A percentile compares a stretch with the other conserved stretches of the same genome.
phyloP scores from a whole-genome alignment of 2,888 invertebrate genomes.

The Ormyrus nitidulus region DNA sequence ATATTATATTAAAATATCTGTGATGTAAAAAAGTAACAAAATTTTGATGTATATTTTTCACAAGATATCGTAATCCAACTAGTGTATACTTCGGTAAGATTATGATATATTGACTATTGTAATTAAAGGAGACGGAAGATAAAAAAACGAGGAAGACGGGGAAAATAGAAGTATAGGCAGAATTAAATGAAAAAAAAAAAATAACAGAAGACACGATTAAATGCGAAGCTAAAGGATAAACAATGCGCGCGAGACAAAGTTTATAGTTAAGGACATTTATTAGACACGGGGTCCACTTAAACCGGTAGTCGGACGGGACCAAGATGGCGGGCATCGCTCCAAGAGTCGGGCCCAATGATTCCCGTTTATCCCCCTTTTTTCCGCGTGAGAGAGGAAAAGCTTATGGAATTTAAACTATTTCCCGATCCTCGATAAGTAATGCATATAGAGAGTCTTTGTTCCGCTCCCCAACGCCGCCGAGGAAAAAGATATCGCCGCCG shows the following conservation, averaged over 20 bases:
- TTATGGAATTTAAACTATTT: constrained; percentile 12
- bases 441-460: not conserved
- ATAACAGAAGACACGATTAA: constrained; percentile 36
- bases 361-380: constrained; percentile 63
- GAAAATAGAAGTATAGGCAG: constrained; percentile 36
- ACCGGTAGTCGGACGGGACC: constrained; percentile 72
- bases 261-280: constrained; percentile 58
- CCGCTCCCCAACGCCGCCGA: not conserved
- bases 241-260: constrained; percentile 59
- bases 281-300: constrained; percentile 65
- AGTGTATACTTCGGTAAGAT: constrained; percentile 73
- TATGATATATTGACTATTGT: constrained; percentile 70
- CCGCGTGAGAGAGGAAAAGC: not conserved
- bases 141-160: not conserved
- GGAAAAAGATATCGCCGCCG: too few relatives aligned
- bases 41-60: constrained; percentile 76
- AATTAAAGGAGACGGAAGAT: constrained; percentile 62
- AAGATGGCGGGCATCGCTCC: constrained; percentile 73
- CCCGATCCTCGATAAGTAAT: not conserved
- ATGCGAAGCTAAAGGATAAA: constrained; percentile 59
- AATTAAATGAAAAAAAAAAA: not conserved
- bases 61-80: constrained; percentile 75
- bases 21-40: constrained; percentile 76
- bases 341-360: constrained; percentile 69
- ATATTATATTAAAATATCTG: constrained; percentile 76